phyloP scores from a whole-genome alignment of 1,140 invertebrate species.

The Ceratina calcarata region DNA sequence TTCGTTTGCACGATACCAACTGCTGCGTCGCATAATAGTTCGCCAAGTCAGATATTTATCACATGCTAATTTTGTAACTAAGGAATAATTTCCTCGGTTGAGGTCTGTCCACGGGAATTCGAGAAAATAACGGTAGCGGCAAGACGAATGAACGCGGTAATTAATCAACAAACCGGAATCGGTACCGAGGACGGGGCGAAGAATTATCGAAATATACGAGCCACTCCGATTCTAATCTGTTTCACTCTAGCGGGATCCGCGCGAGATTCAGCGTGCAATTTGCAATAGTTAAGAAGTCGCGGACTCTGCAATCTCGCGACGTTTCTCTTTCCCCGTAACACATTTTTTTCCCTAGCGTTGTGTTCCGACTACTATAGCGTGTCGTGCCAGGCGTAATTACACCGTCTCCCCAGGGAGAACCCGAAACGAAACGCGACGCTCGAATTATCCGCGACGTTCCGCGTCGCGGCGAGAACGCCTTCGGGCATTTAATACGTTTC shows the following conservation, averaged over 20 bases:
- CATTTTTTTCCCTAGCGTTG: neutral
- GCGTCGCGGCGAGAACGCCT: constrained; percentile 41
- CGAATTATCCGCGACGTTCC: constrained; percentile 45
- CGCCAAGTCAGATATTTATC: no score
- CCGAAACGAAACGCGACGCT: constrained; percentile 39
- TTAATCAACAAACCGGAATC: neutral
- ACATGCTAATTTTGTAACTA: no score
- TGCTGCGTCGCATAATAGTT: no score
- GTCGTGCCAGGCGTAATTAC: constrained; percentile 43
- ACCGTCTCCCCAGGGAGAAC: neutral
- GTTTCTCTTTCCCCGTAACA: constrained; percentile 12
- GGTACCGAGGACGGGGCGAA: neutral
- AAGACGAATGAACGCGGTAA: neutral
- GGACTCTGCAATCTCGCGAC: neutral
- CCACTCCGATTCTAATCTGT: neutral
- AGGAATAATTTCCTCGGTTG: no score
- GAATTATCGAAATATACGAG: neutral
- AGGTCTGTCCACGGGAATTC: no score
- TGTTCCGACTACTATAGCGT: constrained; percentile 26
- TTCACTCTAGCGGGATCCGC: neutral
- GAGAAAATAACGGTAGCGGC: neutral
- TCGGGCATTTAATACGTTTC: constrained; percentile 48
- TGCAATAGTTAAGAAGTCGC: neutral
- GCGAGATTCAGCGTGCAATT: neutral
- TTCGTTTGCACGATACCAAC: no score